A percentile compares a stretch with the other conserved stretches of the same genome.
These are phyloP conservation scores for Leptonema lineaticorne DNA, from an alignment of 1,140 invertebrate species.

Conservation along the genomic window DNA sequence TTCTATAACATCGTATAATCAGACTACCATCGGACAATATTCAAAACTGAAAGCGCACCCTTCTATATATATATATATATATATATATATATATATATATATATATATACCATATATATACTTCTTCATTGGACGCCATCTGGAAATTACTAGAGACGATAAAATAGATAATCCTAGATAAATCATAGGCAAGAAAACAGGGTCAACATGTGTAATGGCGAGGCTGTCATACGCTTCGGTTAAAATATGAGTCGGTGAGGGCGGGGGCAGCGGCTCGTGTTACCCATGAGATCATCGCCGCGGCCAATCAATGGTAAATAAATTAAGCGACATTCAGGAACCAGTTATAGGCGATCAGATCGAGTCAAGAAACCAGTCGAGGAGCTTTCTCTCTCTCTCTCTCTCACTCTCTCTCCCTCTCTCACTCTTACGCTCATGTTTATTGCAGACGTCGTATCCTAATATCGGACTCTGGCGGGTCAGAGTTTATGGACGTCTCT, in stretches of 20 bases:
- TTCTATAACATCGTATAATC: no score
- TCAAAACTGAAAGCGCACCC: no score
- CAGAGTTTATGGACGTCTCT: slow-evolving; percentile 27
- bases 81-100: no score
- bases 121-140: no score
- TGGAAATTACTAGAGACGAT: no score
- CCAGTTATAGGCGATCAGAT: slow-evolving; percentile 18
- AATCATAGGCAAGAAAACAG: slow-evolving; percentile 2
- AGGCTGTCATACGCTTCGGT: background rate
- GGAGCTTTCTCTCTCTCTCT: no score
- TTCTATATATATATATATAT: no score
- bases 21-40: no score
- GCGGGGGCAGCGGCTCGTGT: background rate
- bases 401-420: no score
- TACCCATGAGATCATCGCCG: slow-evolving; percentile 21
- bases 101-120: no score
- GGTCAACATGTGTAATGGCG: background rate
- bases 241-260: background rate
- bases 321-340: slow-evolving; percentile 26
- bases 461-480: slow-evolving; percentile 35
- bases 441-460: slow-evolving; percentile 35
- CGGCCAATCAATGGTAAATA: slow-evolving; percentile 26
- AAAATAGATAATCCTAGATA: no score
- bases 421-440: slow-evolving; percentile 19
- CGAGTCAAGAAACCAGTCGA: no score